Evolutionary conservation across 2,888 invertebrate species (phyloP), one percentile per base, ranked within the genome.

Genomic region (Andrena hattorfiana): DNA sequence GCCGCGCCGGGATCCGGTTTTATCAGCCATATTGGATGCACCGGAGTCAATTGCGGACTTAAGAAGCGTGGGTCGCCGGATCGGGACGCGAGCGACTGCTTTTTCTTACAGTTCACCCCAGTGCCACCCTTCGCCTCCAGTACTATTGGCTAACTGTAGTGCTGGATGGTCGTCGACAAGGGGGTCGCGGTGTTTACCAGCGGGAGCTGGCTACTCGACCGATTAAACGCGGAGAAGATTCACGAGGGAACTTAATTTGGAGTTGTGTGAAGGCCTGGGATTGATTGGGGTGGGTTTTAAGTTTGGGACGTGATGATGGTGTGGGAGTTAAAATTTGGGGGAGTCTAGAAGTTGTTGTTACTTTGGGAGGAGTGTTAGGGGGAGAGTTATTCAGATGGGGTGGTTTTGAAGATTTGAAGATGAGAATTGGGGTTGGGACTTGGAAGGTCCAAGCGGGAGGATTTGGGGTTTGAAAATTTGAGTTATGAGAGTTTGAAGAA

Each of bases 1-100:
- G 51, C 51, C 75, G 56, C 51, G 62, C 60, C 59, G 72, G 74
- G 89, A 89, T 90, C 89, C 90, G 89, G 89, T 89, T 89, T 89
- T 87, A 85, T 87, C 85, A 82, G 82, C 85, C 84, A 85, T 87
- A 84, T 75, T 81, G 85, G 82, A 80, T 85, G 69, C 84, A 76
- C 69, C 60, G 72, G 83, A 81, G 74, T 83, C 86, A 82, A 87
- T 87, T 82, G 80, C 69, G 72, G 59, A 60, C 70, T 64, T 83
- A 74, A 83, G 74, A 77, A 75, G 86, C 81, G 80, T 64, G 84
- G 75, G 70, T 74, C 72, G 73, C 64, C 59, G 67, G 80, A 87
- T 85, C 80, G 71, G 76, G 85, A 85, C 67, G 26, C 67, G 59
- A 59, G 62, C 62, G 49, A 30, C 79, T 26, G 64, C 80, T 87